Base-by-base conservation (phyloP, 2,797 vertebrate genomes). In the Allobates femoralis region DNA sequence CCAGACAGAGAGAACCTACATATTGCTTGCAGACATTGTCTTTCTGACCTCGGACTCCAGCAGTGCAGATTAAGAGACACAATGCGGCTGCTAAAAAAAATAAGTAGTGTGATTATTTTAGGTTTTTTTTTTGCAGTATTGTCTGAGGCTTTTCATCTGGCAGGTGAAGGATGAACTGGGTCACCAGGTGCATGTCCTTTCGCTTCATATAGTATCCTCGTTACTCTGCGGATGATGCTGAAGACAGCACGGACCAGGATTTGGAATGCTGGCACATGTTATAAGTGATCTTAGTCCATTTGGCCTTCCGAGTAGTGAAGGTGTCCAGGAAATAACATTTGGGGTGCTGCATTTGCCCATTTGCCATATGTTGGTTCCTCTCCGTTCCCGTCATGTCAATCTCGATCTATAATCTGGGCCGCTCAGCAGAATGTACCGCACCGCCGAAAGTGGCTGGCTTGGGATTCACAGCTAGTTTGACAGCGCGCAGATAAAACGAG, bases 391-490 rank as follows among this genome's bases (percentile, higher is more conserved):
- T 86, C 76, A 77, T 77, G 85, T 82, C 56, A 86, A 82, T 82
- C 58, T 82, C n/a, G 67, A 82, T 86, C 79, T 46, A 73, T 69
- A 82, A 86, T 86, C 85, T 81, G 75, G 85, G 77, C 79, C 82
- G 67, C 79, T 81, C 67, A 28, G 78, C 64, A 58, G 34, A 67
- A 74, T 46, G 28, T 64, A 58, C 67, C 51, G 19, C 3, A n/a
- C n/a, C n/a, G 67, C 78, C 37, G 71, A 86, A 21, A 76, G 71
- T 56, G 32, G 69, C 75, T 53, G 23, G 58, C 6, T 62, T 66
- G 71, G 79, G 76, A 78, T 73, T 53, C 80, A 73, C 60, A 62
- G 74, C 73, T 60, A 46, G 62, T 83, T 66, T 87, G 86, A 78
- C 86, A 82, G 71, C 32, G 15, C 46, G 32, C 41, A 41, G 85